Base-by-base conservation (phyloP, 2,797 vertebrate genomes). In the Alosa sapidissima region DNA sequence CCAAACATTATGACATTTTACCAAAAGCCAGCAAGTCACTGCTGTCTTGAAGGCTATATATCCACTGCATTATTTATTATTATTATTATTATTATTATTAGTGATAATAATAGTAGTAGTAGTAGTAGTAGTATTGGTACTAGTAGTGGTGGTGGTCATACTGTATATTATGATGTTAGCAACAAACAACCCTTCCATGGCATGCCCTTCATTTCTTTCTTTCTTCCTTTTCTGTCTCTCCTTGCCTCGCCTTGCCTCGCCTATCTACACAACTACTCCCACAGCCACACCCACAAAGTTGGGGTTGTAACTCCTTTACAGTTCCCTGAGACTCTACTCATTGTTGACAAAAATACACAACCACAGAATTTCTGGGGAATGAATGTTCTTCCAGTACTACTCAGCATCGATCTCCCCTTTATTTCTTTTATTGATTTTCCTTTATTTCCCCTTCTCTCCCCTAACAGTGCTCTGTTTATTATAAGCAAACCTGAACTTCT, bases 1-100 rank as follows among this genome's bases (percentile, higher is more conserved):
- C 33, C 68, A 45, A 33, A 68, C 62, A 36, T 88, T 88, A 90
- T 78, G 36, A 91, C 90, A 92, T 87, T 91, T 88, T 89, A 82
- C 89, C 91, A 28, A 24, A n/a, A 65, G 60, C n/a, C 24, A 21
- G 41, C 8, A 45, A 14, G 68, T 33, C 28, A 13, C 11, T 36
- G 65, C 8, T 72, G 28, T 10, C 28, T 33, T 28, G 24, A 28
- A 68, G 24, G 11, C 28, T 1, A 41, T 4, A 2, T 1, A n/a
- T 68, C 62, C 7, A 68, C 24, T 11, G 11, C 28, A 68, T 68
- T 68, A 1, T 58, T 58, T 58, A 58, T 58, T 51, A 51, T 51
- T 51, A 58, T 21, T n/a, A n/a, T 21, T n/a, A 58, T 0, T 19
- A 55, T 3, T 19, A 55, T 3, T 55, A 55, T 16, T 5, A 5